A percentile compares a stretch with the other conserved stretches of the same genome.
Conservation (phyloP, 2,888 invertebrate genomes). For the Conops quadrifasciatus region DNA sequence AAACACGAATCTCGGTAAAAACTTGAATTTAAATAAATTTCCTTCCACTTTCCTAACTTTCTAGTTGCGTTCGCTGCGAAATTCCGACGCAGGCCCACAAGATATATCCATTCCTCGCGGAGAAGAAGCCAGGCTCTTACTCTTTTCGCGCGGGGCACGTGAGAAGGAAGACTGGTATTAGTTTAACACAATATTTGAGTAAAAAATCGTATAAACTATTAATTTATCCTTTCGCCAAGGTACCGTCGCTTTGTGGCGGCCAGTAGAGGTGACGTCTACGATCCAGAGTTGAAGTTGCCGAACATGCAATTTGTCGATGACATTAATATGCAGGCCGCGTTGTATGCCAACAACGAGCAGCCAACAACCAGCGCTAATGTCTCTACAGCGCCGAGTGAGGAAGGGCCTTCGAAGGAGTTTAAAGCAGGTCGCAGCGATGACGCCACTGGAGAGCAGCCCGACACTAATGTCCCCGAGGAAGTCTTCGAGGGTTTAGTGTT, state of each 20-base stretch:
- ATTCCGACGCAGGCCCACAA: conserved; percentile 51
- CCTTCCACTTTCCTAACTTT: conserved; percentile 27
- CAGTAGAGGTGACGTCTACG: conserved; percentile 57
- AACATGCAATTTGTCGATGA: conserved; percentile 58
- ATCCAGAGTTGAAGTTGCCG: conserved; percentile 59
- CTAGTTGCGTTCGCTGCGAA: conserved; percentile 58
- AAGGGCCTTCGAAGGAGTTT: neutral
- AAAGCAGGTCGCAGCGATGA: neutral
- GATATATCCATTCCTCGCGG: conserved; percentile 60
- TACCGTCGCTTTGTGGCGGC: conserved; percentile 62
- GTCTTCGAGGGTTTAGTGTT: conserved; percentile 60
- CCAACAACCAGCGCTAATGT: conserved; percentile 34
- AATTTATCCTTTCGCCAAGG: conserved; percentile 37
- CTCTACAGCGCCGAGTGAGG: neutral
- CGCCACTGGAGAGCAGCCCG: neutral
- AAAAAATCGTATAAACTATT: neutral
- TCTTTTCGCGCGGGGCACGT: conserved; percentile 62
- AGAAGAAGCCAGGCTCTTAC: conserved; percentile 60
- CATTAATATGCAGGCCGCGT: conserved; percentile 55
- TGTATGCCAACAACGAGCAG: conserved; percentile 53
- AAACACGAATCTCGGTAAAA: no score
- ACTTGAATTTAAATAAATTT: no score
- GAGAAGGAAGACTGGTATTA: conserved; percentile 64
- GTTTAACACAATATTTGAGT: neutral
- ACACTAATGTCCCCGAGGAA: conserved; percentile 44